phyloP scores from a whole-genome alignment of 2,113 vertebrate genomes.

The Sminthopsis crassicaudata region DNA sequence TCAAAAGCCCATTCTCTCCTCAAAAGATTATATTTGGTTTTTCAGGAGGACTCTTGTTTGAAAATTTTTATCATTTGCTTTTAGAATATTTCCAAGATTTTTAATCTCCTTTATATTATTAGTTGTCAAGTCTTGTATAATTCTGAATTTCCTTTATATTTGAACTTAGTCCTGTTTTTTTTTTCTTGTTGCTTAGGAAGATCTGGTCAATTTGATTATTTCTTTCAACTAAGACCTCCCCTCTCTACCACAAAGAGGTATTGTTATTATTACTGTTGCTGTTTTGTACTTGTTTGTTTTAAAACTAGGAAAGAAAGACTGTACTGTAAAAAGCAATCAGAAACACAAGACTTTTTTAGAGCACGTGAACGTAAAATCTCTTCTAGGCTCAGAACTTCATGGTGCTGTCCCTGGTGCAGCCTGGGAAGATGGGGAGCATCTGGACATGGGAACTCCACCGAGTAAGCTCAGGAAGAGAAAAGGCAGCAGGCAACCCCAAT shows the following conservation, averaged over 20 bases:
- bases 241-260: constrained; percentile 42
- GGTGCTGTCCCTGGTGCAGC: neutral
- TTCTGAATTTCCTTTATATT: neutral
- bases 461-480: neutral
- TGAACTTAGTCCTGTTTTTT: neutral
- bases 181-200: neutral
- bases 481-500: neutral
- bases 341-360: neutral
- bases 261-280: constrained; percentile 46
- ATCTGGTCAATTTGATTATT: neutral
- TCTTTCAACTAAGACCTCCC: neutral
- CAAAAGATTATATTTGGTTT: neutral
- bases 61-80: neutral
- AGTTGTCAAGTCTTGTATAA: neutral
- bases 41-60: neutral
- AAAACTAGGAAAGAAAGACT: constrained; percentile 70
- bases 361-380: neutral
- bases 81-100: neutral
- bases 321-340: constrained; percentile 73
- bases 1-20: neutral
- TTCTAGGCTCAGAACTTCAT: neutral
- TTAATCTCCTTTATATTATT: neutral
- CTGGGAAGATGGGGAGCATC: neutral
- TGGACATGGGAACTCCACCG: neutral
- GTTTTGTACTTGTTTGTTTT: constrained; percentile 52